Conservation (phyloP, 2,113 vertebrate genomes). For the Campylorhamphus procurvoides region DNA sequence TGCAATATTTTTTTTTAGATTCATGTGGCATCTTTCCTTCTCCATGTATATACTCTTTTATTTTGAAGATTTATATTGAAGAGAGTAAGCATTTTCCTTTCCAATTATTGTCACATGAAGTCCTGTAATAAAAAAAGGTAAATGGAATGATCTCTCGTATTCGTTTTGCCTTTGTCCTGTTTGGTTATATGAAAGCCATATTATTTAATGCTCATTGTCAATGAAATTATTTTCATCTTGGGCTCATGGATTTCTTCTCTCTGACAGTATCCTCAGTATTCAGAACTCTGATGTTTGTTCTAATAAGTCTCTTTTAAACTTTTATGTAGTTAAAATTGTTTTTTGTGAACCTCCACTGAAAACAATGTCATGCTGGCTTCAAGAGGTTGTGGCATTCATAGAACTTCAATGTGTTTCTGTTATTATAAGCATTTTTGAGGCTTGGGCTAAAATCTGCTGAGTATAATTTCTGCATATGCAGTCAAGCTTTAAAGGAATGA, state of each 20-base stretch:
- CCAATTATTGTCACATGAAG: neutral
- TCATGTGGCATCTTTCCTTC: neutral
- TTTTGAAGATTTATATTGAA: neutral
- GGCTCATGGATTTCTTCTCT: neutral
- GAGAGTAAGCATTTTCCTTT: neutral
- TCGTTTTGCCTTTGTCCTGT: neutral
- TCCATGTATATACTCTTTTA: neutral
- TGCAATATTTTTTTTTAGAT: neutral
- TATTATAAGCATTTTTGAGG: neutral
- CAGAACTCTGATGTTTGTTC: neutral
- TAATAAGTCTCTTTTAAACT: neutral
- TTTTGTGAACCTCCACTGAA: neutral
- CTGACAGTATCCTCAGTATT: neutral
- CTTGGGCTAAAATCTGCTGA: neutral
- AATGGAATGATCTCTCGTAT: neutral
- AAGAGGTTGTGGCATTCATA: neutral
- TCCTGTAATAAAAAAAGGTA: neutral
- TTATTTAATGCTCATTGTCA: neutral
- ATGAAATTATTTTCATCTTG: neutral
- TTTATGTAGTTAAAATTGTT: neutral
- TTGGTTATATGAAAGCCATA: neutral
- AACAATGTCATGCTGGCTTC: neutral
- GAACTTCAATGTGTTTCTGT: neutral
- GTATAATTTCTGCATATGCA: neutral
- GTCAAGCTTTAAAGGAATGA: neutral